Percentiles rank a stretch among this genome's conserved stretches.
These are phyloP conservation scores for Smittia sp. DNA, from an alignment of 2,888 invertebrate species.

Conservation along the genomic window DNA sequence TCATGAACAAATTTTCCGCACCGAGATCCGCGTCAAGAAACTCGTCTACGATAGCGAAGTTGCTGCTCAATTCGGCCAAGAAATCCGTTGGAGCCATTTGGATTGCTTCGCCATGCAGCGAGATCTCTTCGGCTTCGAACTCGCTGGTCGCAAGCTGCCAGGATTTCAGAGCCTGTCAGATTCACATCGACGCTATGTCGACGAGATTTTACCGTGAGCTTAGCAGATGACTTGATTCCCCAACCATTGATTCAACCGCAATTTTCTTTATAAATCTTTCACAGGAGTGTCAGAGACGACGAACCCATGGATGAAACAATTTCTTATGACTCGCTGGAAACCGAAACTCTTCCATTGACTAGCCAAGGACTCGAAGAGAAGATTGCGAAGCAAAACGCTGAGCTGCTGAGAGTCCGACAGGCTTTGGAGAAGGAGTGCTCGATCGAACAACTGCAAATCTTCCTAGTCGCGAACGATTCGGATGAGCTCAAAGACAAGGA, in stretches of 20 bases:
- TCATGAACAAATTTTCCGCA: conserved; percentile 66
- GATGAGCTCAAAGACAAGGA: conserved; percentile 64
- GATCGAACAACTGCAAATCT: conserved; percentile 59
- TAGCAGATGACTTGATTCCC: too few relatives aligned
- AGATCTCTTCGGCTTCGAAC: conserved; percentile 69
- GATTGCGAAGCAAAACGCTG: conserved; percentile 70
- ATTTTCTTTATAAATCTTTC: too few relatives aligned
- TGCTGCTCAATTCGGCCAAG: conserved; percentile 77
- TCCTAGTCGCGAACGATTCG: conserved; percentile 69
- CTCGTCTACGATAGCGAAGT: conserved; percentile 80
- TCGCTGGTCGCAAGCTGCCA: conserved; percentile 68
- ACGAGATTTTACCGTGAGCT: too few relatives aligned
- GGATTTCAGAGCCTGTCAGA: conserved; percentile 69
- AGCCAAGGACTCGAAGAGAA: too few relatives aligned
- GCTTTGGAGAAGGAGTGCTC: conserved; percentile 58
- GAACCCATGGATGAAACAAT: conserved; percentile 61
- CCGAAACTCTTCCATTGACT: too few relatives aligned
- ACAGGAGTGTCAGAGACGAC: too few relatives aligned
- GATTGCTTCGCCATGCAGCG: conserved; percentile 81
- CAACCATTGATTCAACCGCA: too few relatives aligned
- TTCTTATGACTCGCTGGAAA: too few relatives aligned
- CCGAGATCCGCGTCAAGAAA: conserved; percentile 73
- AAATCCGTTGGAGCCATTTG: conserved; percentile 86
- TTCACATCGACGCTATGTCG: too few relatives aligned
- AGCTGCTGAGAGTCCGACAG: conserved; percentile 62